Evolutionary conservation across 2,113 vertebrate genomes (phyloP).

Genomic region (Ceyx margarethae): DNA sequence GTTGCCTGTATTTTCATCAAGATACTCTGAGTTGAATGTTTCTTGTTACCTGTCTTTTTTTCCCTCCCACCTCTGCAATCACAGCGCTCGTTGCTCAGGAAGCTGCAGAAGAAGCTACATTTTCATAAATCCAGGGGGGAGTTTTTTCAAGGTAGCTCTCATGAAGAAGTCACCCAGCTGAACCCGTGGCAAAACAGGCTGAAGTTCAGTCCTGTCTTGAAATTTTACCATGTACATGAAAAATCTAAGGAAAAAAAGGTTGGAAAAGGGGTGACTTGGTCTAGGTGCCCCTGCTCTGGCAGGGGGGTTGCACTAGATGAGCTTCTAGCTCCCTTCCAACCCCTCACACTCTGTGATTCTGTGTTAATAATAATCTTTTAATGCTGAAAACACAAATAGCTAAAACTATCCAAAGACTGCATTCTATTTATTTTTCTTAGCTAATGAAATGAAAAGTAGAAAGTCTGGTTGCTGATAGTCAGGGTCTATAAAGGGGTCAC

Average conservation of each 20-base stretch:
- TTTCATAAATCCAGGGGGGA: not conserved
- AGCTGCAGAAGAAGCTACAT: not conserved
- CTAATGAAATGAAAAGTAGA: not conserved
- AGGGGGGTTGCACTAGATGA: too few species aligned
- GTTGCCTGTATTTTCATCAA: not conserved
- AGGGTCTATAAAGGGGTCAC: not conserved
- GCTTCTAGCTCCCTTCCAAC: too few species aligned
- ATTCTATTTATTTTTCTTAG: not conserved
- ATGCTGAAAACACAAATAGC: not conserved
- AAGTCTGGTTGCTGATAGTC: not conserved
- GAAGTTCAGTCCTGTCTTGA: not conserved
- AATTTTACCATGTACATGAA: not conserved
- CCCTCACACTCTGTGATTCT: too few species aligned
- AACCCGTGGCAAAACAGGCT: not conserved
- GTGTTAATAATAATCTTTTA: not conserved
- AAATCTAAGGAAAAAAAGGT: not conserved
- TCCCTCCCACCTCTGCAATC: conserved; percentile 47
- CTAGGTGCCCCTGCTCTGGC: too few species aligned
- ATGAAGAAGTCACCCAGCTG: conserved; percentile 13
- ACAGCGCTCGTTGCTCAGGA: conserved; percentile 13
- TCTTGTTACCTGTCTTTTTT: conserved; percentile 48
- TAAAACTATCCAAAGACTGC: not conserved
- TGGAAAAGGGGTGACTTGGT: not conserved
- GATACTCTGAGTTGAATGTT: conserved; percentile 21
- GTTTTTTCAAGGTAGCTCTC: not conserved